Evolutionary conservation across 2,113 vertebrate genomes (phyloP).

Genomic region (Halichoerus grypus): DNA sequence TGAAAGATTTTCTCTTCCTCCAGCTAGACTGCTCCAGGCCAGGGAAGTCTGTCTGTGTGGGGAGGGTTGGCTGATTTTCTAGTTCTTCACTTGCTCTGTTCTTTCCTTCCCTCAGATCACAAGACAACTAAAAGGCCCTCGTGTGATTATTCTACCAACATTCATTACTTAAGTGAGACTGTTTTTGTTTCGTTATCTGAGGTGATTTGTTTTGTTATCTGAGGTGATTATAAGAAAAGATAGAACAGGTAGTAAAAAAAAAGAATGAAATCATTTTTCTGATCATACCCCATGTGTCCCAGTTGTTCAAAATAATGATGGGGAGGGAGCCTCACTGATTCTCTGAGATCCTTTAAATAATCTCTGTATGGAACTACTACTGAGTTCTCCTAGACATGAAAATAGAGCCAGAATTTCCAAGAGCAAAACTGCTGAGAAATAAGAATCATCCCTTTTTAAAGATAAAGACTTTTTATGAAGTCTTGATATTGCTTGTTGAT

Average conservation of each 20-base stretch:
- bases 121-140: not conserved
- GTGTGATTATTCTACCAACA: constrained; percentile 5
- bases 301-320: not conserved
- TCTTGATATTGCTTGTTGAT: not conserved
- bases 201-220: constrained; percentile 27
- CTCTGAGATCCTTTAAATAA: not conserved
- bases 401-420: not conserved
- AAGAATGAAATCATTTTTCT: constrained; percentile 19
- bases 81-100: not conserved
- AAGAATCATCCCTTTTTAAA: not conserved
- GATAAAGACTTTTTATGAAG: not conserved
- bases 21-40: not conserved
- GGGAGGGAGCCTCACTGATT: not conserved
- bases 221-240: not conserved
- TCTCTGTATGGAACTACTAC: not conserved
- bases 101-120: not conserved
- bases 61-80: not conserved
- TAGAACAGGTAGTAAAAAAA: not conserved
- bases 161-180: not conserved
- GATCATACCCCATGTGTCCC: not conserved
- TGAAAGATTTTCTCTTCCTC: not conserved
- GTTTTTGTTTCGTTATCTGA: constrained; percentile 42
- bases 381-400: constrained; percentile 1
- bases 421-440: constrained; percentile 31
- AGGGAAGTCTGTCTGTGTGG: not conserved